Conservation (phyloP, 92 coral and sea anemone species). For the Epizoanthus stellaris region DNA sequence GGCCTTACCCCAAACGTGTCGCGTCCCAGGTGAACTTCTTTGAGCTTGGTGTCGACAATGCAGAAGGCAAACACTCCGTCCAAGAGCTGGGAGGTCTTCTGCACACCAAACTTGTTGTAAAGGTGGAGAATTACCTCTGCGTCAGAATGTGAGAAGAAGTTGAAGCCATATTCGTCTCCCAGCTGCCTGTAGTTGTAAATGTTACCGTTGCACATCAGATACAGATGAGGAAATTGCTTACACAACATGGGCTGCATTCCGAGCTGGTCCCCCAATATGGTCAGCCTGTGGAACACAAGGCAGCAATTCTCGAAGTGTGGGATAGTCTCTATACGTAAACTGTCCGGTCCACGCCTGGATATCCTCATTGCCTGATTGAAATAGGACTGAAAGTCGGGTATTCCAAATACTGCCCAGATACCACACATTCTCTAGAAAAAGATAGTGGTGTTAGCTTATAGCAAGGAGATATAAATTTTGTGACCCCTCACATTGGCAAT, state of each 20-base stretch:
- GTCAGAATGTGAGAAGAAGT: slow-evolving; percentile 78
- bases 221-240: slow-evolving; percentile 78
- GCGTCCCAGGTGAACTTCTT: slow-evolving; percentile 88
- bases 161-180: slow-evolving; percentile 78
- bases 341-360: slow-evolving; percentile 88
- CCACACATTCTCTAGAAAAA: slow-evolving; percentile 73
- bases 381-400: slow-evolving; percentile 80
- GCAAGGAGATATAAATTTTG: too few relatives aligned
- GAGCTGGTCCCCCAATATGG: slow-evolving; percentile 80
- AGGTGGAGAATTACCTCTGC: slow-evolving; percentile 93
- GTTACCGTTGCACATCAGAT: slow-evolving; percentile 86
- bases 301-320: slow-evolving; percentile 90
- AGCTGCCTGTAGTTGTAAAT: slow-evolving; percentile 87
- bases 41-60: slow-evolving; percentile 77
- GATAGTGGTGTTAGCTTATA: too few relatives aligned
- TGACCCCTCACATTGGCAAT: too few relatives aligned
- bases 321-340: slow-evolving; percentile 94
- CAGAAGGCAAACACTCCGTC: slow-evolving; percentile 97
- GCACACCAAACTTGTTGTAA: slow-evolving; percentile 84
- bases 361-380: slow-evolving; percentile 80
- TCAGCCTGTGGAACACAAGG: slow-evolving; percentile 84
- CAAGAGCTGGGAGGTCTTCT: slow-evolving; percentile 84
- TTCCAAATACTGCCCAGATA: slow-evolving; percentile 94
- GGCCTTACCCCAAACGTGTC: slow-evolving; percentile 96
- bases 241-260: slow-evolving; percentile 97